These are phyloP conservation scores for Danio choprae DNA, from an alignment of 2,797 vertebrate genomes.

Conservation along the genomic window DNA sequence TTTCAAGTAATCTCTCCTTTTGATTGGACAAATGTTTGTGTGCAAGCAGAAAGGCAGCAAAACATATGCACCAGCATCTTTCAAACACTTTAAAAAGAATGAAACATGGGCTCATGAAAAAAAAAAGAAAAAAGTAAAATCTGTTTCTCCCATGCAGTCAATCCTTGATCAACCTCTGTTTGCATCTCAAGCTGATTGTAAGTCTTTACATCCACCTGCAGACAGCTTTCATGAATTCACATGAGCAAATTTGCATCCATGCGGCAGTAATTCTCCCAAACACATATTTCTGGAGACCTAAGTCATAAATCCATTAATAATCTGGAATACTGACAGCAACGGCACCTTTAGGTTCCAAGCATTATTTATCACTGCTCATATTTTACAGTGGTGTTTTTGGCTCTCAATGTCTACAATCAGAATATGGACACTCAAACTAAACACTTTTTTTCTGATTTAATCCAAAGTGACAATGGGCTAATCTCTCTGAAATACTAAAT, in stretches of 20 bases:
- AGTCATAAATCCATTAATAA: conserved; percentile 27
- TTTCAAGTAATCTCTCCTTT: background rate
- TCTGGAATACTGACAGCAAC: conserved; percentile 9
- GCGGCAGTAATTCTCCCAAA: background rate
- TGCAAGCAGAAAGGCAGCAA: background rate
- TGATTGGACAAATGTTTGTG: background rate
- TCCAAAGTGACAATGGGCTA: background rate
- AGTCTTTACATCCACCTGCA: conserved; percentile 1
- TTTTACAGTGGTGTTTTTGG: background rate
- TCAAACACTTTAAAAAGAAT: background rate
- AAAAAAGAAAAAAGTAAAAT: background rate
- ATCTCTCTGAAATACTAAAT: background rate
- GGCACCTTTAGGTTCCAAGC: background rate
- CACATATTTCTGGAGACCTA: background rate
- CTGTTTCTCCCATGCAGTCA: background rate
- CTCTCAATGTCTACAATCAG: background rate
- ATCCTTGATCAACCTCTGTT: background rate
- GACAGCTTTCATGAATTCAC: conserved; percentile 17
- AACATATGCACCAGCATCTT: background rate
- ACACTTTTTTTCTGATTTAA: conserved; percentile 1
- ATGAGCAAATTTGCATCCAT: conserved; percentile 15
- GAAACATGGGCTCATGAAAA: background rate
- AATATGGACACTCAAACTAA: conserved; percentile 8
- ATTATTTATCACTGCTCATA: conserved; percentile 9
- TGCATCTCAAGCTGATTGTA: conserved; percentile 9